These are phyloP conservation scores for Pogonocherus hispidulus DNA, from an alignment of 2,888 invertebrate genomes.

Conservation along the genomic window DNA sequence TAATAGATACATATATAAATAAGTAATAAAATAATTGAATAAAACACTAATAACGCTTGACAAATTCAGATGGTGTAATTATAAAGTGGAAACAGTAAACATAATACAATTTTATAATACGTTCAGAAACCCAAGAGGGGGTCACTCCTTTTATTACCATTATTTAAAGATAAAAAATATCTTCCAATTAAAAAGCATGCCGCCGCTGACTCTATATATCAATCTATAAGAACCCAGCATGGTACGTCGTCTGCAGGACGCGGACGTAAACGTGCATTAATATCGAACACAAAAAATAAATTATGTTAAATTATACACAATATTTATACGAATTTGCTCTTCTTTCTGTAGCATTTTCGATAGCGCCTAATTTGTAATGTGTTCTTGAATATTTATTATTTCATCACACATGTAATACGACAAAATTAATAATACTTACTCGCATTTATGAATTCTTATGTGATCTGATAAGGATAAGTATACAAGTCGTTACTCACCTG, in stretches of 20 bases:
- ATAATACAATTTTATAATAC: slow-evolving; percentile 61
- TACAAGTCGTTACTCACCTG: no score
- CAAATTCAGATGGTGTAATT: slow-evolving; percentile 30
- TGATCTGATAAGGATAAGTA: no score
- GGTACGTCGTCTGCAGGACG: slow-evolving; percentile 63
- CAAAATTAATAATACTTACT: slow-evolving; percentile 24
- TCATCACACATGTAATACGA: slow-evolving; percentile 24
- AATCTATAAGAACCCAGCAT: slow-evolving; percentile 68
- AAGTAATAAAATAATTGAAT: no score
- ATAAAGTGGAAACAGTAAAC: slow-evolving; percentile 56
- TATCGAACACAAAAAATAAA: slow-evolving; percentile 63
- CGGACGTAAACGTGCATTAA: slow-evolving; percentile 63
- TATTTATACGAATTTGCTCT: slow-evolving; percentile 38
- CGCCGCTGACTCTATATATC: slow-evolving; percentile 68
- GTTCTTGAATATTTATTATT: slow-evolving; percentile 30
- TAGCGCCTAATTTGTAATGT: slow-evolving; percentile 33
- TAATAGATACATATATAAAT: no score
- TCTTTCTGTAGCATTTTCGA: slow-evolving; percentile 28
- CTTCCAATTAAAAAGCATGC: slow-evolving; percentile 69
- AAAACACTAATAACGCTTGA: no score
- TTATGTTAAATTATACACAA: slow-evolving; percentile 59
- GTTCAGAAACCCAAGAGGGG: slow-evolving; percentile 60
- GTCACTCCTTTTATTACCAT: slow-evolving; percentile 67
- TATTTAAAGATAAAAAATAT: slow-evolving; percentile 69
- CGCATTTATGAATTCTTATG: no score